Evolutionary conservation across 2,888 invertebrate genomes (phyloP), one percentile per base, ranked within the genome.

Genomic region (Caradrina kadenii): DNA sequence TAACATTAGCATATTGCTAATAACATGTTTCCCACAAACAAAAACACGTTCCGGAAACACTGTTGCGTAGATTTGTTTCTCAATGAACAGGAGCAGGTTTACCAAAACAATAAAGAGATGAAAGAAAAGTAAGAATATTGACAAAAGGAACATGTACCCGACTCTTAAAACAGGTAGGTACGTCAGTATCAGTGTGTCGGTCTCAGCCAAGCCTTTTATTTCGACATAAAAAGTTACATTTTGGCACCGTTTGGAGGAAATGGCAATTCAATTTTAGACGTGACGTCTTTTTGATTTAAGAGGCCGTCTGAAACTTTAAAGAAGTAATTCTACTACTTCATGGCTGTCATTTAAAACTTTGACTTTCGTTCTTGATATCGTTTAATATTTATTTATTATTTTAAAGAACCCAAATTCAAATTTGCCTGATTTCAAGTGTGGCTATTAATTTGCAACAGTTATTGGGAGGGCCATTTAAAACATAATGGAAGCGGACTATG

Each of bases 281-380:
- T 70, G 50, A 76, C 76, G 49, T 76, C 39, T n/a, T 70, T 61
- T 50, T 76, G 63, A 70, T 70, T 69, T 76, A 58, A 58, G 21
- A 59, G 10, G 8, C 70, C 22, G 42, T 54, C 53, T 13, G 21
- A 61, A 48, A 76, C 50, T 73, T 60, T 76, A 55, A 50, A 69
- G 50, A 69, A 56, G 35, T 69, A 61, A 15, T 15, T 45, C 11
- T 35, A 13, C 10, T 8, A 17, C 39, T 61, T 56, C 26, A 45
- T 17, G n/a, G 11, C 15, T 19, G 35, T 60, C 50, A 48, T 52
- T 53, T 15, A 49, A 55, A 59, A 35, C 26, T 61, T 69, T 52
- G 26, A 19, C 17, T 39, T 31, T 60, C 19, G 15, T 50, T 42
- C 39, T 3, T n/a, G n/a, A n/a, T n/a, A 39, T 13, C 39, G 10